phyloP scores from a whole-genome alignment of 2,797 vertebrate genomes.

The Chelonia mydas region DNA sequence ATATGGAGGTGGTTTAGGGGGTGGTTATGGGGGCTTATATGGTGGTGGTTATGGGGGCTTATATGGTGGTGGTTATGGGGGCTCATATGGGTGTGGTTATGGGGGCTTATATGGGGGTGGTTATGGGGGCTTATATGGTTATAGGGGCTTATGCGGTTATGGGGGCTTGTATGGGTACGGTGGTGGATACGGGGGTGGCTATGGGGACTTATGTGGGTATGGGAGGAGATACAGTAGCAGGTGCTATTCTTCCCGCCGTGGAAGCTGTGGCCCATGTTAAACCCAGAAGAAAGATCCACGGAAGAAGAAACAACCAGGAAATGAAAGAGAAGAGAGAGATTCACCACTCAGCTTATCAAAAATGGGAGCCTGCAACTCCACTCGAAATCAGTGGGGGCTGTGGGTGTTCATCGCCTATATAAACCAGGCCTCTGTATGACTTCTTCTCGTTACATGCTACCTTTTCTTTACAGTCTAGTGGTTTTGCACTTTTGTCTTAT shows the following conservation, averaged over 20 bases:
- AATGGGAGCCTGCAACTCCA: too few relatives aligned
- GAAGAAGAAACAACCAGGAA: not conserved
- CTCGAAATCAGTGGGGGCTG: not conserved
- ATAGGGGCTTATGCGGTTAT: not conserved
- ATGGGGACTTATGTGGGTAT: not conserved
- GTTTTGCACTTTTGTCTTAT: not conserved
- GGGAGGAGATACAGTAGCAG: too few relatives aligned
- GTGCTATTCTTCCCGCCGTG: not conserved
- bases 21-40: not conserved
- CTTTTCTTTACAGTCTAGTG: not conserved
- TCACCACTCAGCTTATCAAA: not conserved
- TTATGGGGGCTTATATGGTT: not conserved
- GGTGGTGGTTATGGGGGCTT: not conserved
- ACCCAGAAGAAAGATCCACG: not conserved
- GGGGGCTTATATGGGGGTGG: too few relatives aligned
- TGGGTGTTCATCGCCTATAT: not conserved
- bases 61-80: not conserved
- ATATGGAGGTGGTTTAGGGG: too few relatives aligned
- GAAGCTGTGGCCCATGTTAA: not conserved
- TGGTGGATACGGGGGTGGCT: too few relatives aligned
- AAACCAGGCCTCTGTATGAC: not conserved
- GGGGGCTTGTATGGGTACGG: not conserved
- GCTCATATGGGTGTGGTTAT: not conserved
- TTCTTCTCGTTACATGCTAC: not conserved
- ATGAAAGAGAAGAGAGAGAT: not conserved